Evolutionary conservation across 2,113 vertebrate genomes (phyloP).

Genomic region (Psephotus haematonotus): DNA sequence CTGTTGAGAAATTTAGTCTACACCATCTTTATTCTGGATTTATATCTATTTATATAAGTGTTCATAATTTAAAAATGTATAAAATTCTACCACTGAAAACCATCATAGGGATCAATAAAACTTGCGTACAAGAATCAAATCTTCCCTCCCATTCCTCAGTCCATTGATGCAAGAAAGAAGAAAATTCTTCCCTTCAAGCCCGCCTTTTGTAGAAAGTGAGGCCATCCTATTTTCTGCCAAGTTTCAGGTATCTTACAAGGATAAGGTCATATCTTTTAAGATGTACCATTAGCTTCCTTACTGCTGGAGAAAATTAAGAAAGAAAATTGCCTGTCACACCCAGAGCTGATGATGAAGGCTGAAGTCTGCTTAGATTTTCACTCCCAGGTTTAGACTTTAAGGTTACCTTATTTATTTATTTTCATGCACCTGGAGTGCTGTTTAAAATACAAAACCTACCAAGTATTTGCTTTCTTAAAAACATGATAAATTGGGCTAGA

Average conservation of each 20-base stretch:
- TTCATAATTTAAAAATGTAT: not conserved
- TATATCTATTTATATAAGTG: not conserved
- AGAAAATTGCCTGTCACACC: slow-evolving; percentile 69
- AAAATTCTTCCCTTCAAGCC: slow-evolving; percentile 15
- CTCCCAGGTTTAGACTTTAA: slow-evolving; percentile 36
- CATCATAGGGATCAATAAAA: not conserved
- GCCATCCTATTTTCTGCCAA: slow-evolving; percentile 44
- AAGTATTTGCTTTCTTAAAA: slow-evolving; percentile 29
- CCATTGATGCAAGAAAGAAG: not conserved
- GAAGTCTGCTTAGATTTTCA: slow-evolving; percentile 42
- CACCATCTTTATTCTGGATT: not conserved
- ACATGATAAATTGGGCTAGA: slow-evolving; percentile 43
- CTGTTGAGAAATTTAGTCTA: not conserved
- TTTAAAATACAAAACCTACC: slow-evolving; percentile 54
- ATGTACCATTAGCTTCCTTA: slow-evolving; percentile 59
- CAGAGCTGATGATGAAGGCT: slow-evolving; percentile 59
- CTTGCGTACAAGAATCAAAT: not conserved
- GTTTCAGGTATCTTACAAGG: slow-evolving; percentile 59
- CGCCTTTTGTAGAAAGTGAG: not conserved
- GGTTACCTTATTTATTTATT: slow-evolving; percentile 60
- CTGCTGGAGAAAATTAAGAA: slow-evolving; percentile 67
- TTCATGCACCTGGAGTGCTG: slow-evolving; percentile 4
- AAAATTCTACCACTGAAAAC: not conserved
- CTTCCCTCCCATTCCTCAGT: slow-evolving; percentile 2
- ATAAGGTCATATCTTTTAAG: slow-evolving; percentile 63